These are phyloP conservation scores for Sebastes umbrosus DNA, from an alignment of 2,797 vertebrate genomes.

Conservation along the genomic window DNA sequence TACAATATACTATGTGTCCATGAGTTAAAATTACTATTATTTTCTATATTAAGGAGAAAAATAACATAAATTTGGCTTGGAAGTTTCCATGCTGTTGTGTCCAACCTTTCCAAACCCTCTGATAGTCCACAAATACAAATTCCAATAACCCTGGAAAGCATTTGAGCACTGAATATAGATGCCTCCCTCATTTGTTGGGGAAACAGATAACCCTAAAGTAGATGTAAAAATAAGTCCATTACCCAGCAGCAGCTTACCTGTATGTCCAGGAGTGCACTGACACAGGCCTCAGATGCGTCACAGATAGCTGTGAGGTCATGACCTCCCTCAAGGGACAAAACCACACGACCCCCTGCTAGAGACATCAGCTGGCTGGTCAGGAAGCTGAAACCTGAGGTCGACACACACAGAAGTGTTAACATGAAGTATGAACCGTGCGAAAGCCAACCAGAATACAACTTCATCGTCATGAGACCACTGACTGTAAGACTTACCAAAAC, in stretches of 20 bases:
- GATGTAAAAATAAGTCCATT: not conserved
- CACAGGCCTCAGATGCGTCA: constrained; percentile 94
- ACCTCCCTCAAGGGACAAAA: constrained; percentile 93
- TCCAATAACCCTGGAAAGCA: not conserved
- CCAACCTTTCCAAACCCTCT: not conserved
- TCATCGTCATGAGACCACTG: not conserved
- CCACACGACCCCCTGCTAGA: constrained; percentile 90
- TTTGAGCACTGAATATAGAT: not conserved
- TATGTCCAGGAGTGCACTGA: constrained; percentile 90
- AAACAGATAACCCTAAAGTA: not conserved
- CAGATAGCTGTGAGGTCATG: constrained; percentile 97
- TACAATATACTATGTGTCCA: not conserved
- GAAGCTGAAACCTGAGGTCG: constrained; percentile 89
- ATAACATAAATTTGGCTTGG: not conserved
- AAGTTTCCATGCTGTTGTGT: not conserved
- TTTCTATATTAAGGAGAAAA: not conserved
- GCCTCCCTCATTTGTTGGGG: not conserved
- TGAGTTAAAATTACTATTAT: not conserved
- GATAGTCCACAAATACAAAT: not conserved
- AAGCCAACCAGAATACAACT: not conserved
- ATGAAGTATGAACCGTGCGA: not conserved
- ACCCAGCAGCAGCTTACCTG: constrained; percentile 81
- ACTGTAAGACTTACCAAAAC: not conserved
- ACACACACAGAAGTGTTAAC: constrained; percentile 11
- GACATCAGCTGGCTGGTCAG: constrained; percentile 94